Conservation (phyloP, 2,113 vertebrate species). For the Fregetta grallaria region DNA sequence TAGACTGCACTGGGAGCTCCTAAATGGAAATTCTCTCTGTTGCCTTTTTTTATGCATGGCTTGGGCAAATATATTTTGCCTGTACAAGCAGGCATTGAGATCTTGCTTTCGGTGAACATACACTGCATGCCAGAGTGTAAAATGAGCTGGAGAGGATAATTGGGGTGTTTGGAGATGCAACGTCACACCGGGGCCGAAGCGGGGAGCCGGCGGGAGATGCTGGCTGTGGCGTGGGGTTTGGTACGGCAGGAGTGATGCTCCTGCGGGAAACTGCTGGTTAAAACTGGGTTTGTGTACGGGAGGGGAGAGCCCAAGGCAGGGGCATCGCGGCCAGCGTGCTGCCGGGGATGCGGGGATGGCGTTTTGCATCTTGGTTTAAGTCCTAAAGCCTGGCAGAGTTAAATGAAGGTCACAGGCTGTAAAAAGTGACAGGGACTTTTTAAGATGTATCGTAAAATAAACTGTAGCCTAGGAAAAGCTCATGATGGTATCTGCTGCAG, state of each 20-base stretch:
- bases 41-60: background rate
- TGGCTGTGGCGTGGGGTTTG: fast-evolving
- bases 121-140: fast-evolving
- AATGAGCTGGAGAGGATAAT: background rate
- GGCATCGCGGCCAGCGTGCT: fast-evolving
- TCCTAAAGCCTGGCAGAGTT: background rate
- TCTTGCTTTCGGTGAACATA: background rate
- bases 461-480: background rate
- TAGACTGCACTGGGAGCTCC: background rate
- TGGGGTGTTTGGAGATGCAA: background rate
- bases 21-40: background rate
- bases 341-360: fast-evolving
- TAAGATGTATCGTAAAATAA: background rate
- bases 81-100: fast-evolving
- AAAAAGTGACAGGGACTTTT: background rate
- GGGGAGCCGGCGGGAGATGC: fast-evolving
- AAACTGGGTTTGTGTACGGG: background rate
- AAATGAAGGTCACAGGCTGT: background rate
- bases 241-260: fast-evolving
- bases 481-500: background rate
- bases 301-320: background rate
- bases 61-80: background rate
- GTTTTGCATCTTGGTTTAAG: background rate
- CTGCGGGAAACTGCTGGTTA: background rate
- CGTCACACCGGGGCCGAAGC: fast-evolving